Conservation (phyloP, 2,888 invertebrate species). For the Lissocephala sabroskyi region DNA sequence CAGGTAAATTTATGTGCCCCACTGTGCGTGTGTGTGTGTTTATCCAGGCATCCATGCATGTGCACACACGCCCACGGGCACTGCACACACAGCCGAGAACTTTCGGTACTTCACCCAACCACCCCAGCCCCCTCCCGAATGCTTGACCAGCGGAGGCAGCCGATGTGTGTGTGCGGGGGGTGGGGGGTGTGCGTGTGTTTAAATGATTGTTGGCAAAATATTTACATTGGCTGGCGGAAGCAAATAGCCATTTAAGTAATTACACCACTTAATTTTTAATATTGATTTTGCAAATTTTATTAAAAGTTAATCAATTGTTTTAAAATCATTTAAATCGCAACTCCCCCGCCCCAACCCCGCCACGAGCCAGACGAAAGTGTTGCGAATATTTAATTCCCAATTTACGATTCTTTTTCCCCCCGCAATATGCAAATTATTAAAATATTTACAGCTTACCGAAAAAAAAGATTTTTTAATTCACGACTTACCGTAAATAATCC, state of each 20-base stretch:
- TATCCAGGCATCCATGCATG: slow-evolving; percentile 2
- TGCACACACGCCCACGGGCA: slow-evolving; percentile 7
- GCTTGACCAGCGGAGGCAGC: too few species aligned
- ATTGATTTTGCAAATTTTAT: slow-evolving; percentile 63
- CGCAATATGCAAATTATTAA: too few species aligned
- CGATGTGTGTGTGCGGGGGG: too few species aligned
- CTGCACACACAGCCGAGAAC: slow-evolving; percentile 8
- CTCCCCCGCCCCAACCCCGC: slow-evolving; percentile 14
- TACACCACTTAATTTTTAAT: slow-evolving; percentile 62
- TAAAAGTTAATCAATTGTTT: slow-evolving; percentile 64
- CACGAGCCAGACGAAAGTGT: slow-evolving; percentile 7
- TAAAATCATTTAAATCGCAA: too few species aligned
- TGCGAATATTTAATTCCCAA: too few species aligned
- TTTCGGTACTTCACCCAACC: slow-evolving; percentile 15
- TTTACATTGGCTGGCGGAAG: slow-evolving; percentile 53
- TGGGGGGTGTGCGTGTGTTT: slow-evolving; percentile 25
- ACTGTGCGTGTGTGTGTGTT: slow-evolving; percentile 11
- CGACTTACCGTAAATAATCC: too few species aligned
- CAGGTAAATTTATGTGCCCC: slow-evolving; percentile 42
- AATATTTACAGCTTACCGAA: too few species aligned
- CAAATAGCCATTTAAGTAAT: slow-evolving; percentile 62
- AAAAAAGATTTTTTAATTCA: too few species aligned
- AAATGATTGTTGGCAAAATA: slow-evolving; percentile 57
- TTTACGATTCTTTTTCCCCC: too few species aligned
- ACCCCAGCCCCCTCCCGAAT: slow-evolving; percentile 18